A percentile compares a stretch with the other conserved stretches of the same genome.
Evolutionary conservation across 2,113 vertebrate species (phyloP).

Genomic region (Chunga burmeisteri): DNA sequence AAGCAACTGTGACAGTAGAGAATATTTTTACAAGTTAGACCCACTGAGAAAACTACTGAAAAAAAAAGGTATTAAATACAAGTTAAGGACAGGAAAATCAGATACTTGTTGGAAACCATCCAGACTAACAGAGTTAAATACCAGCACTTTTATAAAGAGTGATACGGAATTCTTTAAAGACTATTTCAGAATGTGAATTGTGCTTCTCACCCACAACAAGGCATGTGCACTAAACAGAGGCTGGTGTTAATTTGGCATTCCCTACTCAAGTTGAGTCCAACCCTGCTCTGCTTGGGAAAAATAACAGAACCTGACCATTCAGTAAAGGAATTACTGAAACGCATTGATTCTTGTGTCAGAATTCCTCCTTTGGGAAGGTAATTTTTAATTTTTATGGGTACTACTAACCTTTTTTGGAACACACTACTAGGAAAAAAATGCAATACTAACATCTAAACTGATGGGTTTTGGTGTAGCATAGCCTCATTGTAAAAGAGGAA

Average conservation of each 20-base stretch:
- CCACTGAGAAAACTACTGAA: background rate
- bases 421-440: background rate
- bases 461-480: background rate
- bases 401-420: background rate
- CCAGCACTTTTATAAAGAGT: background rate
- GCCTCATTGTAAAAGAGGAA: background rate
- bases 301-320: background rate
- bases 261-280: background rate
- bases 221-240: background rate
- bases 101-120: background rate
- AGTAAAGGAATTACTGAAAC: background rate
- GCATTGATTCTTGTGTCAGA: background rate
- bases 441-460: background rate
- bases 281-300: background rate
- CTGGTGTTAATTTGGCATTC: background rate
- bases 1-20: background rate
- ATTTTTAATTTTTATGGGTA: background rate
- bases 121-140: background rate
- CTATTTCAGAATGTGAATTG: background rate
- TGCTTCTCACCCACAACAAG: background rate
- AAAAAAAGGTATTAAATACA: background rate
- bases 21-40: background rate
- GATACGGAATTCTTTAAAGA: background rate
- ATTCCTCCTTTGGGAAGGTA: background rate
- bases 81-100: background rate